Base-by-base conservation (phyloP, 2,888 invertebrate genomes). In the Volucella zonaria region DNA sequence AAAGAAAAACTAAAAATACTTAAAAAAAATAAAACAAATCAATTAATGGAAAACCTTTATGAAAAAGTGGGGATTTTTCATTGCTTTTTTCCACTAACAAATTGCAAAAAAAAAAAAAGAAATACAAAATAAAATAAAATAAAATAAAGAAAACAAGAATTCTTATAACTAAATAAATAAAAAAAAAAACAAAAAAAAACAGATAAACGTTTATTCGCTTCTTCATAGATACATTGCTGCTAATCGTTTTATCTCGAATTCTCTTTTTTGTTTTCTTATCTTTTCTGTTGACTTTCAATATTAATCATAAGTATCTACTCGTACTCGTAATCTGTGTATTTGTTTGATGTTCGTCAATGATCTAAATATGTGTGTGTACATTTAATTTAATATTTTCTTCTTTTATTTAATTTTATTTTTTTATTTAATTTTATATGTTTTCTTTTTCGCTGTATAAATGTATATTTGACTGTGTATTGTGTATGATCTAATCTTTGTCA, bases 401-500 rank as follows among this genome's bases (percentile, higher is more conserved):
- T 61, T 45, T 18, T 23, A 23, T 23, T 23, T 23, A 23, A 23
- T 23, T 3, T n/a, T 73, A 45, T 58, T 43, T 66, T 40, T 23
- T 38, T n/a, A 47, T 58, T 75, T 75, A 49, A 64, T 51, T 76
- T 51, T 52, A 61, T 61, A 23, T 40, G 11, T 61, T 6, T 12
- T 52, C 47, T n/a, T 42, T 62, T 47, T 59, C 51, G 61, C 73
- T 78, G 67, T 73, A 77, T 52, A 70, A 78, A 74, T 82, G 78
- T 76, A 59, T 68, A 66, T 75, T 58, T 31, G 47, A 75, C 58
- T 71, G 71, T 73, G 52, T 62, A 61, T 54, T 45, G 23, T 71
- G 59, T 80, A 71, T 77, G 71, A 74, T 66, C 64, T 64, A 80
- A 52, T 83, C 52, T 79, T 75, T 83, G 75, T 23, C 74, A 85